Base-by-base conservation (phyloP, 2,113 vertebrate species). In the Pollachius pollachius region DNA sequence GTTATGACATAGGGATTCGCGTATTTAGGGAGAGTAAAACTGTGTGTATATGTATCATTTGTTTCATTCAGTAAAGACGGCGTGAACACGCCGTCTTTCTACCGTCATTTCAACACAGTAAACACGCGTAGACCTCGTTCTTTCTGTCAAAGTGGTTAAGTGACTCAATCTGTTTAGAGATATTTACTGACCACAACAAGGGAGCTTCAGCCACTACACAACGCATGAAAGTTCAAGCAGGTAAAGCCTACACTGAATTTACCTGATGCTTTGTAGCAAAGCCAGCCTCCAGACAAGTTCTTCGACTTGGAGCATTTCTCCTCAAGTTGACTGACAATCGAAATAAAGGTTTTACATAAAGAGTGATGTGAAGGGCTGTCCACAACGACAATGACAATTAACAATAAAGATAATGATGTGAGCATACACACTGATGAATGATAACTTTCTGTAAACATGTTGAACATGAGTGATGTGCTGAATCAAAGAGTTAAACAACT, bases 291-390 rank as follows among this genome's bases (percentile, higher is more conserved):
- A n/a, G 52, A 58, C 54, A 68, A 59, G 21, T 68, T 23, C 54
- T 23, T 59, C 54, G 58, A 68, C 23, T 68, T 68, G 52, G 67
- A 25, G 67, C 18, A 59, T 56, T 68, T 23, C 67, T 27, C 21
- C 34, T 68, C 67, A n/a, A 68, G 67, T 59, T 58, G 67, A 58
- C 52, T 34, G 54, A 68, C 67, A 27, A 68, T 68, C 67, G 58
- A 68, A 59, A 59, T 19, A 68, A 58, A 68, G 23, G 15, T 57
- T 58, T 68, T 23, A 68, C 67, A 68, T 68, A 9, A 58, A 68
- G 59, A 59, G 5, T 56, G 59, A 25, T 56, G 52, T 56, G 52
- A 56, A 23, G 23, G 23, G 23, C 23, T 56, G 52, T 17, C 17
- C 17, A 56, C 12, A 56, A 56, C 52, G 13, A 56, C 17, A 56